These are phyloP conservation scores for Tragulus kanchil DNA, from an alignment of 2,113 vertebrate species.

Conservation along the genomic window DNA sequence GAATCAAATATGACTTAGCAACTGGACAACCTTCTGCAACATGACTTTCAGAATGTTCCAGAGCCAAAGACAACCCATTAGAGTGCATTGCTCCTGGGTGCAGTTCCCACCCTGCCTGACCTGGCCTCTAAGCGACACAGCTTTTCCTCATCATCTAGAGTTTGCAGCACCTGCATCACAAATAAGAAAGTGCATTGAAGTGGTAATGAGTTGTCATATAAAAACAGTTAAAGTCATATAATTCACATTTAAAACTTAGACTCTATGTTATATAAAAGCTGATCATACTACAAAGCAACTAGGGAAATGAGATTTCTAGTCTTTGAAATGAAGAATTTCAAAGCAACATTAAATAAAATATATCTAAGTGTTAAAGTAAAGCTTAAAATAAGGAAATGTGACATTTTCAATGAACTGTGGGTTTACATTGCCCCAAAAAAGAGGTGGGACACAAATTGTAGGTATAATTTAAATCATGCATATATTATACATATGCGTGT, in stretches of 20 bases:
- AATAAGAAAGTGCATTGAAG: background rate
- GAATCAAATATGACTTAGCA: background rate
- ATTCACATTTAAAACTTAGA: slow-evolving; percentile 17
- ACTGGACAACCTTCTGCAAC: background rate
- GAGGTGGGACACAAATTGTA: background rate
- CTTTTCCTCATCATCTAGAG: background rate
- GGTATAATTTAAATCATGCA: background rate
- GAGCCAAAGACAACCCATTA: background rate
- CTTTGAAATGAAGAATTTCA: background rate
- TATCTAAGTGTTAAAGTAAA: background rate
- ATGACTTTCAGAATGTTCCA: background rate
- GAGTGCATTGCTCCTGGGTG: rapidly evolving
- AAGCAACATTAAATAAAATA: background rate
- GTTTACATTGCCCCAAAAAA: background rate
- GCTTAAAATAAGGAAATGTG: background rate
- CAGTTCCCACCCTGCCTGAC: background rate
- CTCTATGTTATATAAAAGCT: background rate
- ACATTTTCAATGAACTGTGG: background rate
- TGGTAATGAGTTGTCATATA: background rate
- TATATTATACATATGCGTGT: background rate
- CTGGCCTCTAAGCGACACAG: background rate
- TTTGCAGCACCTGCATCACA: background rate
- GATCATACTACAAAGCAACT: background rate
- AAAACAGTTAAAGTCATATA: background rate
- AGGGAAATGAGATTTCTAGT: background rate